A percentile compares a stretch with the other conserved stretches of the same genome.
These are phyloP conservation scores for Elmis aenea DNA, from an alignment of 2,888 invertebrate species.

Conservation along the genomic window DNA sequence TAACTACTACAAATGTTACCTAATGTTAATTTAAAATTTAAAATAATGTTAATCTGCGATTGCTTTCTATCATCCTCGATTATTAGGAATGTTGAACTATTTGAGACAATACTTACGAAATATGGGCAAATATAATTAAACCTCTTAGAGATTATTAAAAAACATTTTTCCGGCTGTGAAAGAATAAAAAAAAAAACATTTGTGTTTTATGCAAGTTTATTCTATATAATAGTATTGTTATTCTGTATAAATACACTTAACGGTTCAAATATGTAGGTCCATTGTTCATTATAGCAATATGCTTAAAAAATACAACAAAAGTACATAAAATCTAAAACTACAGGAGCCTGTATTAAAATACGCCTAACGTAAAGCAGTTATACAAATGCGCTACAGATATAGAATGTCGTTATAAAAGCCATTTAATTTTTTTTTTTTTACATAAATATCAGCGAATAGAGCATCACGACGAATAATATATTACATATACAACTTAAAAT, in stretches of 20 bases:
- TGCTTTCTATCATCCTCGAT: too few species aligned
- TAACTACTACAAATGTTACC: too few species aligned
- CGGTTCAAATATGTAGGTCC: slow-evolving; percentile 25
- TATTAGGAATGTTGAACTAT: too few species aligned
- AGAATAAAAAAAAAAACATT: neutral
- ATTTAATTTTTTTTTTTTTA: slow-evolving; percentile 1
- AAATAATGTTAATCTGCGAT: too few species aligned
- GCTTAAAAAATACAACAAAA: slow-evolving; percentile 25
- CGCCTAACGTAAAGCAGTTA: slow-evolving; percentile 19
- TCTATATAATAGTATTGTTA: slow-evolving; percentile 30
- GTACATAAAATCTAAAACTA: slow-evolving; percentile 22
- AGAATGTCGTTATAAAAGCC: slow-evolving; percentile 10
- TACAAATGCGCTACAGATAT: slow-evolving; percentile 20
- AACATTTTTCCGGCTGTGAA: neutral
- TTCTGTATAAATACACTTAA: slow-evolving; percentile 33
- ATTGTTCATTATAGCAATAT: slow-evolving; percentile 29
- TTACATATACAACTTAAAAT: slow-evolving; percentile 5
- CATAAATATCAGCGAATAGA: slow-evolving; percentile 8
- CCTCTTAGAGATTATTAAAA: too few species aligned
- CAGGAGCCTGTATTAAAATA: slow-evolving; percentile 29
- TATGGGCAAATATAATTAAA: too few species aligned
- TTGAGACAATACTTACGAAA: too few species aligned
- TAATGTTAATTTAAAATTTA: too few species aligned
- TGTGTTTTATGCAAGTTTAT: slow-evolving; percentile 19
- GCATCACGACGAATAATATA: slow-evolving; percentile 12